Conservation (phyloP, 2,797 vertebrate species). For the Sebastes umbrosus region DNA sequence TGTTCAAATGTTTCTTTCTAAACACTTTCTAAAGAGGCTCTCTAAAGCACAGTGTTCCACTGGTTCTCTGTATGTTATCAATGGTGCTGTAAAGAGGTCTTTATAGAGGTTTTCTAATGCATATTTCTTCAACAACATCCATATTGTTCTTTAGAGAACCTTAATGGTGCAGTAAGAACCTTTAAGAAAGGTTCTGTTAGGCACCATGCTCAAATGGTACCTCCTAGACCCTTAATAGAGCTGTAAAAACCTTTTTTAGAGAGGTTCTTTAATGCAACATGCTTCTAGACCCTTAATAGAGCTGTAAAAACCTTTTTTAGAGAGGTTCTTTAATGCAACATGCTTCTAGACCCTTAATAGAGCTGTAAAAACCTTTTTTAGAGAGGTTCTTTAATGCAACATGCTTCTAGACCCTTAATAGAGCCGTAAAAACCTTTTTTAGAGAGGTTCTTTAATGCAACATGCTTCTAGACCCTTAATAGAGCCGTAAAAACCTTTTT, state of each 20-base stretch:
- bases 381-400: too few species aligned
- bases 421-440: too few species aligned
- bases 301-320: neutral
- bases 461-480: too few species aligned
- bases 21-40: neutral
- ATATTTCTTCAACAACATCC: neutral
- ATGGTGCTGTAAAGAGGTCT: neutral
- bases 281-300: rapidly evolving
- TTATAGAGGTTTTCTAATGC: neutral
- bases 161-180: neutral
- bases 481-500: rapidly evolving
- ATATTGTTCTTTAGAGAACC: neutral
- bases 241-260: neutral
- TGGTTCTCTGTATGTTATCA: neutral
- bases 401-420: too few species aligned
- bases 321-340: neutral
- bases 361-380: too few species aligned
- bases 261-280: neutral
- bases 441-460: too few species aligned
- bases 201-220: neutral
- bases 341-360: neutral
- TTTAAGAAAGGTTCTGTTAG: neutral
- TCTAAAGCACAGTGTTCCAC: neutral
- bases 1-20: neutral
- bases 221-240: neutral